phyloP scores from a whole-genome alignment of 2,888 invertebrate genomes.

The Falcaria lacertinaria region DNA sequence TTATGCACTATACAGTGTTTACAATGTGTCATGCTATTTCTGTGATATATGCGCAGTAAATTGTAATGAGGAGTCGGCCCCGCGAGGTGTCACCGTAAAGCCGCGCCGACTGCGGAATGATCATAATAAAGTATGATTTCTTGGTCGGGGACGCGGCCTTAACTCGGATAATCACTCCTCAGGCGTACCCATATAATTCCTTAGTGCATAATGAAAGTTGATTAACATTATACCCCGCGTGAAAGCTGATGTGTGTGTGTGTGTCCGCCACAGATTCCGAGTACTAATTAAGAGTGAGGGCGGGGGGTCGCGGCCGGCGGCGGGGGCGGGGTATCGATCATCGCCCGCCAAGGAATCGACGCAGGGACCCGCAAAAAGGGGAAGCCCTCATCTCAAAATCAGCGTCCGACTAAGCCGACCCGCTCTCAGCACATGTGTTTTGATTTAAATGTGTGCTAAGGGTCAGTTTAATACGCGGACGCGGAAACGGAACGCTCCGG shows the following conservation, averaged over 20 bases:
- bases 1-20: conserved; percentile 49
- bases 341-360: conserved; percentile 77
- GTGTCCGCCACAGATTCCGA: conserved; percentile 91
- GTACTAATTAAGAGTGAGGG: conserved; percentile 91
- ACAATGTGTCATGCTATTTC: conserved; percentile 38
- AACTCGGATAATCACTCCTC: conserved; percentile 77
- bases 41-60: conserved; percentile 70
- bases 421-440: conserved; percentile 77
- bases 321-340: conserved; percentile 76
- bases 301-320: conserved; percentile 66
- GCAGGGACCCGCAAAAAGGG: conserved; percentile 78
- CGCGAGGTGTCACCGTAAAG: conserved; percentile 62
- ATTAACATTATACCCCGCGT: conserved; percentile 71
- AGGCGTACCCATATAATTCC: conserved; percentile 79
- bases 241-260: conserved; percentile 67
- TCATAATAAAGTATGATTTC: conserved; percentile 79
- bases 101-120: conserved; percentile 59
- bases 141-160: conserved; percentile 72
- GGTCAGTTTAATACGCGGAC: conserved; percentile 72
- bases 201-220: conserved; percentile 80
- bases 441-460: conserved; percentile 73
- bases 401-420: conserved; percentile 71
- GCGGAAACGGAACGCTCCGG: conserved; percentile 68
- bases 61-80: conserved; percentile 63
- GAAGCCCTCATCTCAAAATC: conserved; percentile 75